phyloP scores from a whole-genome alignment of 2,797 vertebrate genomes.

The Macrochelys suwanniensis region DNA sequence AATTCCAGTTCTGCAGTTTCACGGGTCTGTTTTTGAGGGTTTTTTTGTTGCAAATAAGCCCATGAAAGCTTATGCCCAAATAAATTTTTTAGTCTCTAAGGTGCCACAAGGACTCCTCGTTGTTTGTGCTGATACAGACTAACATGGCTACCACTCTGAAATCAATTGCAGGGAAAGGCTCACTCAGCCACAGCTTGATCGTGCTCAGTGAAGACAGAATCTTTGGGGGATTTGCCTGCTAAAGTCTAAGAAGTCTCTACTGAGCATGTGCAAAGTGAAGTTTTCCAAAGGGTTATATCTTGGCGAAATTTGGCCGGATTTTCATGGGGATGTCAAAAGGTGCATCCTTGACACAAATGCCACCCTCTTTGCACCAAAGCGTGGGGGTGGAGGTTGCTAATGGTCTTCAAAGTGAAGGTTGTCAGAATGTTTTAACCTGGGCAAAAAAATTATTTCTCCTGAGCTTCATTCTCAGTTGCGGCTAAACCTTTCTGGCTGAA shows the following conservation, averaged over 20 bases:
- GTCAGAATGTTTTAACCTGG: not conserved
- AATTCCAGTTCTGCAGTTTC: no score
- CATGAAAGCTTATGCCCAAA: no score
- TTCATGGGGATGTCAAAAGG: not conserved
- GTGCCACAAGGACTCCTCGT: no score
- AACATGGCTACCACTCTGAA: no score
- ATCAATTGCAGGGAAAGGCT: not conserved
- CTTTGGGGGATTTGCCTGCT: not conserved
- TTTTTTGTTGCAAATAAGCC: no score
- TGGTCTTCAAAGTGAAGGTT: not conserved
- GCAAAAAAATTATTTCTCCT: not conserved
- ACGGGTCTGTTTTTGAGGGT: no score
- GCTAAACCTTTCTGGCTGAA: not conserved
- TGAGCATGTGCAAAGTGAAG: not conserved
- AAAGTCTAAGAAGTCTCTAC: not conserved
- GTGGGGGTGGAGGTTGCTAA: not conserved
- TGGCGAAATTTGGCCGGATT: not conserved
- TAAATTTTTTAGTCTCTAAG: no score
- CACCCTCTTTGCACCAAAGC: not conserved
- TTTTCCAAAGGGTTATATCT: not conserved
- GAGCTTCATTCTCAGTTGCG: not conserved
- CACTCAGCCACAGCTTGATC: not conserved
- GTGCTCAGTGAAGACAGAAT: not conserved
- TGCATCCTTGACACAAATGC: not conserved
- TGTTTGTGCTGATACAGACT: no score